Base-by-base conservation (phyloP, 2,888 invertebrate genomes). In the Tillus elongatus region DNA sequence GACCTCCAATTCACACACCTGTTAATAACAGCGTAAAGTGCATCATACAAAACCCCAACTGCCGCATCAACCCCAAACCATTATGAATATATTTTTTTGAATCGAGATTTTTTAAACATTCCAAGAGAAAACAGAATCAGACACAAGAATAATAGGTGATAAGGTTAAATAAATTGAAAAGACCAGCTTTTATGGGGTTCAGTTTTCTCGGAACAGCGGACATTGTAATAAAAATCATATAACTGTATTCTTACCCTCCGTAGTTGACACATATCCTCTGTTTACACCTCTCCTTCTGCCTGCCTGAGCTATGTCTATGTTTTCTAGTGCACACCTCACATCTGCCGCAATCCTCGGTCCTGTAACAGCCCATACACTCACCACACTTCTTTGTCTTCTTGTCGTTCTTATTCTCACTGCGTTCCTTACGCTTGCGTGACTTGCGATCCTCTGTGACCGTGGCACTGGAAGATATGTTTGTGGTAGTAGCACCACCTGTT, bases 361-460 rank as follows among this genome's bases (percentile, higher is more conserved):
- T 67, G 28, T 75, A 67, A 54, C 88, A 89, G 1, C 83, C 82
- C 45, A 75, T 76, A 57, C 88, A 89, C 40, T 76, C 74, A 1
- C 86, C 86, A 57, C 87, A 88, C 37, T 77, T 69, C 54, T 70
- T 73, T 52, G 50, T 53, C 56, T 60, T 71, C 59, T 64, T 65
- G 40, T 63, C 72, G 50, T 45, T 54, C 43, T 63, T 64, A 37
- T 46, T 57, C 41, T 62, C 62, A 13, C 51, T 50, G 0, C 59
- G 44, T 30, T 63, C 63, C 36, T 58, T 59, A 3, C 58, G 53
- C 44, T 57, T 60, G 15, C 46, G 58, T 14, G 54, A 51, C 40
- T 54, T 53, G 16, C 57, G 53, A 36, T 60, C 60, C 8, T 60
- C 59, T 36, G 49, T 49, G 30, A 48, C 44, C 19, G 39, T 42